Base-by-base conservation (phyloP, 1,140 invertebrate species). In the Stenopsyche tienmushanensis region DNA sequence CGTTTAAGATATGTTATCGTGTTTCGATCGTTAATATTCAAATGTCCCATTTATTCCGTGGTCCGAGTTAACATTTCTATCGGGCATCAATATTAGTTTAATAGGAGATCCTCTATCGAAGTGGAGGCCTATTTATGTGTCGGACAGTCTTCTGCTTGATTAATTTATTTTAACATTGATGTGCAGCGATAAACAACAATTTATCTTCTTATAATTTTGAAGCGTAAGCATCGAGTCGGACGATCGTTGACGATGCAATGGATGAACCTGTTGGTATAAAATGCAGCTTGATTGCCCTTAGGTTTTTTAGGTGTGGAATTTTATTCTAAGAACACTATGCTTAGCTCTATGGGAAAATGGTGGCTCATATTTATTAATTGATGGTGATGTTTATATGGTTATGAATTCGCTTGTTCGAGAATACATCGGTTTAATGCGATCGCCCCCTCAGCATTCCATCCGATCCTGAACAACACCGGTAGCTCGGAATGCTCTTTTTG, bases 101-200 rank as follows among this genome's bases (percentile, higher is more conserved):
- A 58, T 58, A 44, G 52, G 41, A 53, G 50, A 55, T 55, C 24
- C n/a, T 41, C 25, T 55, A 55, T 55, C 52, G 41, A n/a, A 17
- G 41, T 2, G 5, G 17, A 15, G 26, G 18, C 52, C 52, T 24
- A 55, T 55, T 25, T 53, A 53, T 53, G 29, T 25, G 10, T 2
- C 3, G 13, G 47, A 50, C 47, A 55, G 10, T 24, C 24, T 55
- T 41, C n/a, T 8, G 1, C 21, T 41, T 20, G 50, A 55, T 55
- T 55, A 55, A 55, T 24, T 41, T n/a, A n/a, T n/a, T n/a, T n/a
- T n/a, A n/a, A n/a, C n/a, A n/a, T n/a, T n/a, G n/a, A n/a, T n/a
- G n/a, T n/a, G n/a, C n/a, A n/a, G n/a, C n/a, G n/a, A n/a, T n/a
- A n/a, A n/a, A n/a, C n/a, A n/a, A n/a, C n/a, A n/a, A n/a, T n/a